A percentile compares a stretch with the other conserved stretches of the same genome.
Conservation (phyloP, 2,888 invertebrate genomes). For the Ischnus inquisitorius region DNA sequence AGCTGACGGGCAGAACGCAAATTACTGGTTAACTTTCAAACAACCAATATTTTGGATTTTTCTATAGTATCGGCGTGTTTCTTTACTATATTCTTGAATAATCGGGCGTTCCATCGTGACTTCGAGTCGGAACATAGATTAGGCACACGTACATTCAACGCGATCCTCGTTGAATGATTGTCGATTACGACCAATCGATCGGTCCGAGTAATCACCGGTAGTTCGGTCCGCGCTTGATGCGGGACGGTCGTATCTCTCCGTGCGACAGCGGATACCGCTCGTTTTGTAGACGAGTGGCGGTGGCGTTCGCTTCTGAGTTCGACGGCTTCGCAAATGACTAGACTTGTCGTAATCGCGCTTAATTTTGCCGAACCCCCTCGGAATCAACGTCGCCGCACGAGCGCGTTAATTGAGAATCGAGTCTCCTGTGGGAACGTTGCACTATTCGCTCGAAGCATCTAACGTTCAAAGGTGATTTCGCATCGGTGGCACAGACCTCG, state of each 20-base stretch:
- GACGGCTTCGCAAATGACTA: constrained; percentile 27
- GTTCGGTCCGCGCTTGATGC: constrained; percentile 6
- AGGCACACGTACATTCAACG: not conserved
- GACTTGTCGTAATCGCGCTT: constrained; percentile 72
- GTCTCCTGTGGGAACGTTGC: constrained; percentile 62
- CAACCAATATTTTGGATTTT: not conserved
- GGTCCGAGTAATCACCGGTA: constrained; percentile 11
- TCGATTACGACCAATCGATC: constrained; percentile 31
- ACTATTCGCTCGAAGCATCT: constrained; percentile 27
- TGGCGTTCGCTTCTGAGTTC: constrained; percentile 15
- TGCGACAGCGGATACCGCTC: not conserved
- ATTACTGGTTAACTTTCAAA: not conserved
- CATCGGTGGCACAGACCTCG: not conserved
- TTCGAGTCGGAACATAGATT: not conserved
- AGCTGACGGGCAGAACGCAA: not conserved
- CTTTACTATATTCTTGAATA: not conserved
- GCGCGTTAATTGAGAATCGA: constrained; percentile 73
- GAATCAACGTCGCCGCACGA: not conserved
- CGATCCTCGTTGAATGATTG: constrained; percentile 5
- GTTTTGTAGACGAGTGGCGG: constrained; percentile 18
- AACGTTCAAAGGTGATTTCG: constrained; percentile 49
- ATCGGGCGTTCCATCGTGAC: not conserved
- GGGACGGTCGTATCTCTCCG: not conserved
- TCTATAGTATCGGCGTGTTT: not conserved
- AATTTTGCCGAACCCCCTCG: constrained; percentile 63